Base-by-base conservation (phyloP, 1,140 invertebrate genomes). In the Polypedilum vanderplanki region DNA sequence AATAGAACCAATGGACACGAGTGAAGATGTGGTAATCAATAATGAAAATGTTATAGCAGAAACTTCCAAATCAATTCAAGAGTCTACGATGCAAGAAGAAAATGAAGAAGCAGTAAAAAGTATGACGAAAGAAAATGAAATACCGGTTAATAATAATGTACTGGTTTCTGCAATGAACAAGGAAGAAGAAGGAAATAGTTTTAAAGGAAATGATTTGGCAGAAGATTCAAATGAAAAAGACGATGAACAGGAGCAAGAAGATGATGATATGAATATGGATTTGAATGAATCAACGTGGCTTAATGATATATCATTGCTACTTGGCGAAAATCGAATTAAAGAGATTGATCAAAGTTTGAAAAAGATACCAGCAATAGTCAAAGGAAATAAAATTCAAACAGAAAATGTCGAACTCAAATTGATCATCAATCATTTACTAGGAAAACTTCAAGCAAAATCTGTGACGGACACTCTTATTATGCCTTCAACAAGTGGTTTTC, bases 331-430 rank as follows among this genome's bases (percentile, higher is more conserved):
- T 20, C 65, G 65, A 18, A 70, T 70, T 2, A n/a, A 22, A 20
- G 65, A 70, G 10, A 70, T 70, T 70, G 65, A 70, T 20, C 3
- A 70, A 22, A 70, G 65, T 22, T 70, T 70, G 10, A 70, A 70
- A 20, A 70, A 22, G 8, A 70, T 70, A 20, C 65, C 65, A 18
- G 18, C 17, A 18, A 70, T 18, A 18, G 65, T 70, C 7, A 70
- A n/a, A n/a, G 65, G 65, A n/a, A 70, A 18, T 70, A 8, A 9
- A 18, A 22, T 18, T 3, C 17, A 70, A 9, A 70, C 65, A 20
- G 65, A 70, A 70, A 70, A 70, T 70, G 20, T 70, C 15, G 65
- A 70, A 12, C 65, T 70, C 10, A 70, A 70, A 70, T 18, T 70
- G n/a, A 70, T 70, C 20, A 70, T 70, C 15, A 70, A 22, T 70